Conservation (phyloP, 1,140 invertebrate species). For the Camponotus floridanus region DNA sequence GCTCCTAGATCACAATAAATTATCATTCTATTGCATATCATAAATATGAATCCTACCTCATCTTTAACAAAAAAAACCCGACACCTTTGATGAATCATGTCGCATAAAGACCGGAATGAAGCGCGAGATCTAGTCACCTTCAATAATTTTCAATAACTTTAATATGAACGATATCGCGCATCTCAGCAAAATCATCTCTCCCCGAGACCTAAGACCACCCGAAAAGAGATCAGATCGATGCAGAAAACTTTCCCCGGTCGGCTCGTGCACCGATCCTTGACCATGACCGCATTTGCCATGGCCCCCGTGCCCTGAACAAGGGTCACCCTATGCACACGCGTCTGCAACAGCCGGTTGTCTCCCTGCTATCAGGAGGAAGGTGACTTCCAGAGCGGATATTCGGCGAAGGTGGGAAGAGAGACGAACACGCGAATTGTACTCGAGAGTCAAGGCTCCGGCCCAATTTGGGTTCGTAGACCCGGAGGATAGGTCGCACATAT, state of each 20-base stretch:
- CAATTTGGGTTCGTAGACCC: constrained; percentile 83
- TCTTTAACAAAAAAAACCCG: not conserved
- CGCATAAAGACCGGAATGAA: not conserved
- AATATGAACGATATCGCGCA: not conserved
- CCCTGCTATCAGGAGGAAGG: constrained; percentile 47
- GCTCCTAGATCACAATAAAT: not conserved
- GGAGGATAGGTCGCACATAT: constrained; percentile 78
- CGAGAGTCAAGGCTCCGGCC: constrained; percentile 82
- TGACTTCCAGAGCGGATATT: constrained; percentile 60
- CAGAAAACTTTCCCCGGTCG: constrained; percentile 51
- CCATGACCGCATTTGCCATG: constrained; percentile 75
- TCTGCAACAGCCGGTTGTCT: constrained; percentile 14
- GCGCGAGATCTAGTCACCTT: not conserved
- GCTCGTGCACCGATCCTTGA: constrained; percentile 63
- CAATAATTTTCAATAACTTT: not conserved
- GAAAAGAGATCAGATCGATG: constrained; percentile 40
- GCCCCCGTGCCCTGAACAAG: constrained; percentile 48
- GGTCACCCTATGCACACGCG: constrained; percentile 48
- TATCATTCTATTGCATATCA: not conserved
- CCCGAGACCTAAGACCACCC: not conserved
- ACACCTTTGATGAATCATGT: not conserved
- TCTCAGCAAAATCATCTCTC: constrained; percentile 17
- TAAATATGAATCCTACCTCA: not conserved
- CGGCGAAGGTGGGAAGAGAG: constrained; percentile 15
- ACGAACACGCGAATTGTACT: constrained; percentile 42